phyloP scores from a whole-genome alignment of 2,113 vertebrate species.

The Corydoras maculifer region DNA sequence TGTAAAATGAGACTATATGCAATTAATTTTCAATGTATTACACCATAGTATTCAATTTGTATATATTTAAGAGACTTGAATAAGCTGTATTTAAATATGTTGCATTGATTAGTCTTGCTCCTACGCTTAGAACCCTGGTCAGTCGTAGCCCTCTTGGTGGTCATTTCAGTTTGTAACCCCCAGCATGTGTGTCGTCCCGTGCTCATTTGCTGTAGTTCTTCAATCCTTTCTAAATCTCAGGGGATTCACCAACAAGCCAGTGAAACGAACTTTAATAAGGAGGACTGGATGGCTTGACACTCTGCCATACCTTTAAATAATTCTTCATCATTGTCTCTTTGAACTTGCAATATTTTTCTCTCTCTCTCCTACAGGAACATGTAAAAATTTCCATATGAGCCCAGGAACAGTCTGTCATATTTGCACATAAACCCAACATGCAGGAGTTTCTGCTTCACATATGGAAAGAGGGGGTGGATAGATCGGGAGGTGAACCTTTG shows the following conservation, averaged over 20 bases:
- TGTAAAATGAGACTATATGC: too few relatives aligned
- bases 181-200: too few relatives aligned
- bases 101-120: too few relatives aligned
- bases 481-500: not conserved
- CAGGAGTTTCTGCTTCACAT: not conserved
- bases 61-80: too few relatives aligned
- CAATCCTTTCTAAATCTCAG: slow-evolving; percentile 23
- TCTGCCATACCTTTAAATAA: slow-evolving; percentile 28
- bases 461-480: not conserved
- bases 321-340: slow-evolving; percentile 19
- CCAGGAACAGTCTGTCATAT: not conserved
- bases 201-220: slow-evolving; percentile 24
- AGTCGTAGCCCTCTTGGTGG: too few relatives aligned
- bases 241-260: slow-evolving; percentile 16
- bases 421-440: not conserved
- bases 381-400: not conserved
- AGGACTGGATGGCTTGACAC: slow-evolving; percentile 12
- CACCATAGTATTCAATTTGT: too few relatives aligned
- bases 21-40: too few relatives aligned
- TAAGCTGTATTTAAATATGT: too few relatives aligned
- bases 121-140: too few relatives aligned
- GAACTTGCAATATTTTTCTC: slow-evolving; percentile 13
- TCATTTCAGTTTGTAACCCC: too few relatives aligned
- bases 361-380: not conserved
- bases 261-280: slow-evolving; percentile 31